Base-by-base conservation (phyloP, 1,140 invertebrate genomes). In the Zophobas atratus region DNA sequence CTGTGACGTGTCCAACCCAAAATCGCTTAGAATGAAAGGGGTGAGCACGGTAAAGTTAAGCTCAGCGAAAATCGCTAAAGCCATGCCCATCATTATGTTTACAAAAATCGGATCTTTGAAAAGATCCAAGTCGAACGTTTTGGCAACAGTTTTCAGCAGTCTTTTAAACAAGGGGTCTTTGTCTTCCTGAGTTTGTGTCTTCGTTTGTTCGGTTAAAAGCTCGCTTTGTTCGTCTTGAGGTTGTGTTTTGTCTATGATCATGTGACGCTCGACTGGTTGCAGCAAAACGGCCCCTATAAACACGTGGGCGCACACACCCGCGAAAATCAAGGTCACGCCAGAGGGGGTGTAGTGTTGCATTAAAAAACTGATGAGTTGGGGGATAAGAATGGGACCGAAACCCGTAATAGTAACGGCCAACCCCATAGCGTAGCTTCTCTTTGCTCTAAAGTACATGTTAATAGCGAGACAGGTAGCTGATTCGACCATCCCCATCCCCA, bases 41-140 rank as follows among this genome's bases (percentile, higher is more conserved):
- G 91, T 92, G 38, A 93, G 84, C 1, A 93, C 86, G 0, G 92
- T 91, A 84, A 93, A 93, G 83, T 93, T 93, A 0, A 93, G 83
- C 85, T 94, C 93, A 1, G 89, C 90, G 77, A 93, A 92, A 79
- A 91, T 90, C 1, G 92, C 92, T 4, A 93, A 85, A 1, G 91
- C 92, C 72, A 93, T 87, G 0, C 93, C 92, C 35, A 92, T 81
- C 85, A 93, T 91, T 20, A 93, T 87, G 81, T 92, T 93, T 1
- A 93, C 88, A 76, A 91, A 93, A 2, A 90, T 89, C 2, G 89
- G 89, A 84, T 94, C 92, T 79, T 89, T 88, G 55, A 93, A 81
- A 20, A 94, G 85, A 82, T 92, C 90, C 67, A 94, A 85, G 82
- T 93, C 92, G 79, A 93, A 93, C 73, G 92, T 91, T 1, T 90